Evolutionary conservation across 2,888 invertebrate genomes (phyloP).

Genomic region (Troilus luridus): DNA sequence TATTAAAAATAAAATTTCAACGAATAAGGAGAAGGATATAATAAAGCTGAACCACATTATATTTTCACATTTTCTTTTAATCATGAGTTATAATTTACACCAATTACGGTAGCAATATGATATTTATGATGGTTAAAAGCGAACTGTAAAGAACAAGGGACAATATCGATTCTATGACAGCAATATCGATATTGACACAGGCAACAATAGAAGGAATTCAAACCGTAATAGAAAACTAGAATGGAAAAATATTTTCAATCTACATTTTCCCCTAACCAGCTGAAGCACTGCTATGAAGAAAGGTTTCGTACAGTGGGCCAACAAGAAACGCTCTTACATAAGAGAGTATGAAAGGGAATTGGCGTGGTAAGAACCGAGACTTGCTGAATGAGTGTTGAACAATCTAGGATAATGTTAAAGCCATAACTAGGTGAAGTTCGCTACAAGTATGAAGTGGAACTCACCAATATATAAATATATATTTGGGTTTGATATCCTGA

Average conservation of each 20-base stretch:
- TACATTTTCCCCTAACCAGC: background rate
- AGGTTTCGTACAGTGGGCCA: background rate
- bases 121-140: background rate
- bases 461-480: too few relatives aligned
- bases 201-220: background rate
- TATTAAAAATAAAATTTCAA: background rate
- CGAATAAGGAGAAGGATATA: background rate
- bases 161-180: background rate
- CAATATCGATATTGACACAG: background rate
- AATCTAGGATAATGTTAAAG: constrained; percentile 5
- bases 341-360: background rate
- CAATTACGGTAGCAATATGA: background rate
- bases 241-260: background rate
- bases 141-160: background rate
- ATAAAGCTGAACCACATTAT: too few relatives aligned
- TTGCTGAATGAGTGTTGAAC: background rate
- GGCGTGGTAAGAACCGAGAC: background rate
- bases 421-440: constrained; percentile 1
- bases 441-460: background rate
- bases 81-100: too few relatives aligned
- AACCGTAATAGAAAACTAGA: background rate
- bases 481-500: too few relatives aligned
- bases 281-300: background rate
- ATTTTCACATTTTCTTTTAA: too few relatives aligned
- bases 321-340: background rate